Conservation (phyloP, 2,888 invertebrate genomes). For the Galeopsomyia nigrocyanea region DNA sequence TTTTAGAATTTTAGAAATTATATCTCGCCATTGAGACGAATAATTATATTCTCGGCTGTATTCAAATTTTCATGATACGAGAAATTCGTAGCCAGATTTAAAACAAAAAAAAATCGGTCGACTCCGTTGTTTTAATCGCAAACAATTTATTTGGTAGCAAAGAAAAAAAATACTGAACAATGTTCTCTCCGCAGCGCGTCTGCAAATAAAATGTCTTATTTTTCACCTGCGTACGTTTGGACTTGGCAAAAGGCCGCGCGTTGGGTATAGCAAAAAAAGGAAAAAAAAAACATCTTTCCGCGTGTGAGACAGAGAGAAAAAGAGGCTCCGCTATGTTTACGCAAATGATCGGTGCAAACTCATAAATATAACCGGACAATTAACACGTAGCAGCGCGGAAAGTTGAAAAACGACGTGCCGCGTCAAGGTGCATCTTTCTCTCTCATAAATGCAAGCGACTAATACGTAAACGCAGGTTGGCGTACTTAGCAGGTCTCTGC, state of each 20-base stretch:
- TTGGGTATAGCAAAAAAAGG: neutral
- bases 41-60: too few relatives aligned
- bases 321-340: slow-evolving; percentile 51
- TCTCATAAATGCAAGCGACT: neutral
- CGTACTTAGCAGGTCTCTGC: slow-evolving; percentile 40
- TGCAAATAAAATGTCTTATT: too few relatives aligned
- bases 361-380: slow-evolving; percentile 61
- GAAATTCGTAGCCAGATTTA: too few relatives aligned
- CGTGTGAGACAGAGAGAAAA: neutral
- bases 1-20: neutral
- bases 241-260: too few relatives aligned
- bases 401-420: slow-evolving; percentile 25
- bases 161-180: too few relatives aligned
- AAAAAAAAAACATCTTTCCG: neutral
- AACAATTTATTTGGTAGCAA: too few relatives aligned
- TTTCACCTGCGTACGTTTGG: too few relatives aligned
- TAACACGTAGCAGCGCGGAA: slow-evolving; percentile 53
- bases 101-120: too few relatives aligned
- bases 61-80: too few relatives aligned
- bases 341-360: slow-evolving; percentile 59
- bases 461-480: slow-evolving; percentile 29
- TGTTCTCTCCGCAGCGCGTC: too few relatives aligned
- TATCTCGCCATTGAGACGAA: too few relatives aligned
- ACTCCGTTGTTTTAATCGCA: too few relatives aligned
- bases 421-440: slow-evolving; percentile 2